phyloP scores from a whole-genome alignment of 2,888 invertebrate species.

The Tetragonisca angustula region DNA sequence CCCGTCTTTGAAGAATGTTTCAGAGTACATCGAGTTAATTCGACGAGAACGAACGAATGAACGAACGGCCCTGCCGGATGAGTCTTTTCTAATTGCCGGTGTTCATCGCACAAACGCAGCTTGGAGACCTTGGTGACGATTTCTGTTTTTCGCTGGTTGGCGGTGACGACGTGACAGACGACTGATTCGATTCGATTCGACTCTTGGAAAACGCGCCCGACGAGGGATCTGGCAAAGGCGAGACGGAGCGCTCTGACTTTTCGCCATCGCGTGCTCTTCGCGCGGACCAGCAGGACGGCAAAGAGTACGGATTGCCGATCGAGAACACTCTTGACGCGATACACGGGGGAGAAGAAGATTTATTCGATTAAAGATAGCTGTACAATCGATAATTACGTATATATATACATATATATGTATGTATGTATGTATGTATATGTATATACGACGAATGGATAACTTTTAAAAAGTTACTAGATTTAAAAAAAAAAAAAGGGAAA shows the following conservation, averaged over 20 bases:
- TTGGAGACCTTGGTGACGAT: slow-evolving; percentile 42
- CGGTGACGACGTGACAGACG: background rate
- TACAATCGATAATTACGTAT: slow-evolving; percentile 16
- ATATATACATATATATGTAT: background rate
- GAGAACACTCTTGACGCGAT: slow-evolving; percentile 4
- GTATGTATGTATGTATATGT: background rate
- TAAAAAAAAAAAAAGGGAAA: background rate
- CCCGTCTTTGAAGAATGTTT: slow-evolving; percentile 50
- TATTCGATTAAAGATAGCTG: background rate
- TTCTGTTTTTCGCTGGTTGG: slow-evolving; percentile 37
- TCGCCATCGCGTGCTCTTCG: slow-evolving; percentile 13
- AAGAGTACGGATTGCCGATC: slow-evolving; percentile 23
- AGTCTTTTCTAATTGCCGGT: slow-evolving; percentile 51
- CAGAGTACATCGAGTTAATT: slow-evolving; percentile 57
- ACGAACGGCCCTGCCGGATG: slow-evolving; percentile 47
- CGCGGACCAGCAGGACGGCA: slow-evolving; percentile 27
- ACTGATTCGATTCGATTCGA: background rate
- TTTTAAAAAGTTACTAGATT: slow-evolving; percentile 15
- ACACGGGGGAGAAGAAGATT: background rate
- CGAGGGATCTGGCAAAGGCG: background rate
- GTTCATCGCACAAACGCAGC: slow-evolving; percentile 48
- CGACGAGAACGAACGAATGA: slow-evolving; percentile 53
- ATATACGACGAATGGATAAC: slow-evolving; percentile 3
- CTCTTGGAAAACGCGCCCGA: background rate
- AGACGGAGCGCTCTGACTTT: slow-evolving; percentile 5